Evolutionary conservation across 2,888 invertebrate genomes (phyloP), one percentile per base, ranked within the genome.

Genomic region (Epirrhoe alternata): DNA sequence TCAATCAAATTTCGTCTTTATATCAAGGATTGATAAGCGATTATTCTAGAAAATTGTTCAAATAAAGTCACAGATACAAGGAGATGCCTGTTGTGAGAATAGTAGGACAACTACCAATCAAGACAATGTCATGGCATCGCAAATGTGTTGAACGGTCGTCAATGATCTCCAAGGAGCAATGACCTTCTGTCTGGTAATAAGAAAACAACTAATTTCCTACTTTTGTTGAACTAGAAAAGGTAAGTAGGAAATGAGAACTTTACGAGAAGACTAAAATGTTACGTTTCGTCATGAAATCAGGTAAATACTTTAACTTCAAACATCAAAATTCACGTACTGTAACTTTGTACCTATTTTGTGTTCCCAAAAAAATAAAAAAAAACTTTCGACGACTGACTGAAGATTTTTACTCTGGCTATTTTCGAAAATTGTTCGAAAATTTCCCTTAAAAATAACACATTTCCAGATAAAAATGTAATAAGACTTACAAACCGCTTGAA

Each of bases 131-230:
- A 42, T 10, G 24, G 12, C 16, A 10, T 8, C 7, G 16, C n/a
- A 56, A 62, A 38, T 50, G 38, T 17, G 62, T 38, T 55, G 30
- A 56, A 30, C 35, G 35, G 31, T 45, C 24, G 45, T 14, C 24
- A 45, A 63, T 42, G 51, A 63, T 57, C 62, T 51, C 30, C 50
- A 16, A 5, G 6, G 63, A 52, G 52, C 63, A 52, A 52, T 57
- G 57, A 57, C 63, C 63, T 63, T 57, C 17, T n/a, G 45, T 57
- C 10, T 16, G 16, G 16, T 56, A 24, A 63, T 63, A 30, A 57
- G 62, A 50, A 60, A 63, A 58, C 45, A 6, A 16, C n/a, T 16
- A n/a, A n/a, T 66, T 16, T 59, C 52, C 49, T 38, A 31, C 35
- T 47, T 33, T n/a, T 31, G 50, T 50, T 10, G 1, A n/a, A 49